Percentiles rank a stretch among this genome's conserved stretches.
phyloP scores from a whole-genome alignment of 2,113 vertebrate species.

The Labeo rohita region DNA sequence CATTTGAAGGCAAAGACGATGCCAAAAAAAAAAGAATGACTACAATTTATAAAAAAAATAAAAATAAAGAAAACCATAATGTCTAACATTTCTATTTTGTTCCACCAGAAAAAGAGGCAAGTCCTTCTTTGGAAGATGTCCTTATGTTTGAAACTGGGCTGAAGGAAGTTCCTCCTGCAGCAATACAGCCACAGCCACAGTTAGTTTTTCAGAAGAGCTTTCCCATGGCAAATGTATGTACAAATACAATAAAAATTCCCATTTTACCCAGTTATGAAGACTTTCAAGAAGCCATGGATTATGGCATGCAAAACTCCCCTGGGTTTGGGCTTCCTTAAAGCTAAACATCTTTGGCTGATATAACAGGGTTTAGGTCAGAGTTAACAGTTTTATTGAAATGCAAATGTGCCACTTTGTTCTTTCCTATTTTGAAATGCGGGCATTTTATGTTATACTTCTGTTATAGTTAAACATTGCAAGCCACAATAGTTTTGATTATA shows the following conservation, averaged over 20 bases:
- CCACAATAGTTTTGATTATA: background rate
- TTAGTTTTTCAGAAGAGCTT: constrained; percentile 27
- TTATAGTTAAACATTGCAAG: background rate
- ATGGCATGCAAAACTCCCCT: constrained; percentile 15
- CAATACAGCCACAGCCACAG: constrained; percentile 22
- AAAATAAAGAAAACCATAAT: background rate
- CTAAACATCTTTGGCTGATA: background rate
- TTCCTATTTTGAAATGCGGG: background rate
- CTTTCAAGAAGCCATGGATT: constrained; percentile 45
- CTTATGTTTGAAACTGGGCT: constrained; percentile 43
- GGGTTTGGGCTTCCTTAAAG: background rate
- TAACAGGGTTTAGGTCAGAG: background rate
- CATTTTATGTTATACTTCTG: background rate
- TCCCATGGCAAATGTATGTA: constrained; percentile 42
- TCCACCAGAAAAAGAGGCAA: background rate
- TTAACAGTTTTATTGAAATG: background rate
- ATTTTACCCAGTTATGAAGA: constrained; percentile 34
- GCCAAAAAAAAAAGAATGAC: too few species aligned
- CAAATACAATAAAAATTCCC: constrained; percentile 46
- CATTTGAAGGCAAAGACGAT: too few species aligned
- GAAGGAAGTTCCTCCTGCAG: constrained; percentile 31
- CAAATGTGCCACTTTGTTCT: background rate
- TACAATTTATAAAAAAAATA: too few species aligned
- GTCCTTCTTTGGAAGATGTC: constrained; percentile 7
- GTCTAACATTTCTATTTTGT: background rate